phyloP scores from a whole-genome alignment of 2,797 vertebrate species.

The Eulemur albifrons region DNA sequence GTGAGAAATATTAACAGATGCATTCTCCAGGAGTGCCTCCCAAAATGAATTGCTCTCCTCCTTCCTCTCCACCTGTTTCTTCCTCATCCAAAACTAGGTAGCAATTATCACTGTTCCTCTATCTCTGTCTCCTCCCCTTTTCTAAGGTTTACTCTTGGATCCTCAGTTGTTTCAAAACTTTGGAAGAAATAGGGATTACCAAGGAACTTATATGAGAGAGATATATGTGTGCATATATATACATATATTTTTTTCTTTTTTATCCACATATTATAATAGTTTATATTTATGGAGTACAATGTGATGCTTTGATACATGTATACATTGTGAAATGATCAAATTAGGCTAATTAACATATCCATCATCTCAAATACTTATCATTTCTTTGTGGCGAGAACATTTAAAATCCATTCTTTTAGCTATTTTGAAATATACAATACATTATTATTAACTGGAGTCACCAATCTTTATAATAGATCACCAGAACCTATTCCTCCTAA shows the following conservation, averaged over 20 bases:
- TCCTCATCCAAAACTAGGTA: neutral
- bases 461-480: neutral
- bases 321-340: neutral
- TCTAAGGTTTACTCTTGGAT: neutral
- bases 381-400: neutral
- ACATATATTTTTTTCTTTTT: neutral
- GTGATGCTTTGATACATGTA: neutral
- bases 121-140: neutral
- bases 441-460: neutral
- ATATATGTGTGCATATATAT: neutral
- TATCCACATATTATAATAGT: neutral
- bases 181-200: neutral
- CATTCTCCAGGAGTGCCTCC: neutral
- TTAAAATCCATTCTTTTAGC: neutral
- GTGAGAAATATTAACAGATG: neutral
- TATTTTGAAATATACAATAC: neutral
- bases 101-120: neutral
- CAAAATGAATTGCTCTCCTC: no score
- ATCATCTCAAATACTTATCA: neutral
- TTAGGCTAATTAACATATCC: neutral
- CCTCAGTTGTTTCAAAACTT: neutral
- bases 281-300: neutral
- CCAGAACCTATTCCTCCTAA: neutral
- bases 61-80: neutral
- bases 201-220: neutral